These are phyloP conservation scores for Schizothorax lantsangensis DNA, from an alignment of 2,797 vertebrate genomes.

Conservation along the genomic window DNA sequence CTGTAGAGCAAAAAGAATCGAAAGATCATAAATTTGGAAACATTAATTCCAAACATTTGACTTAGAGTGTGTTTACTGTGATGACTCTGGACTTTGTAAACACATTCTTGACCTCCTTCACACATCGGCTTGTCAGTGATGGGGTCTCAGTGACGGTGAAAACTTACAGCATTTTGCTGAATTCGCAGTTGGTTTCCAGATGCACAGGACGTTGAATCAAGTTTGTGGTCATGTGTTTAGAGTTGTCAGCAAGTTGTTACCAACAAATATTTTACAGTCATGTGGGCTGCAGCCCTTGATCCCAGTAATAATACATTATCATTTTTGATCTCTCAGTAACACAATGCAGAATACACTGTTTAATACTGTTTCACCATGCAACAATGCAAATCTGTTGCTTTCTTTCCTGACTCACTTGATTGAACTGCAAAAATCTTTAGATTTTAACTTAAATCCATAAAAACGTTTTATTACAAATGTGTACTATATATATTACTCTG, in stretches of 20 bases:
- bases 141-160: not conserved
- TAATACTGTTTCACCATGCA: not conserved
- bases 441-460: no score
- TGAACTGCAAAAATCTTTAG: no score
- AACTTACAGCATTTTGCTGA: constrained; percentile 1
- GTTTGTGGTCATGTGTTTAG: constrained; percentile 15
- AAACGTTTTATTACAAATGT: no score
- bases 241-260: constrained; percentile 29
- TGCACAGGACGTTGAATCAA: constrained; percentile 10
- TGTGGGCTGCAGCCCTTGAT: constrained; percentile 10
- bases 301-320: constrained; percentile 13
- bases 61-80: not conserved
- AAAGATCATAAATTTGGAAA: not conserved
- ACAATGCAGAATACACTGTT: not conserved
- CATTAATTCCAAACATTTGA: not conserved
- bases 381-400: not conserved
- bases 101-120: constrained; percentile 18
- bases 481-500: not conserved
- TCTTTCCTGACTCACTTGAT: not conserved
- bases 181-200: constrained; percentile 21
- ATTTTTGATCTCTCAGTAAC: constrained; percentile 16
- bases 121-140: constrained; percentile 12
- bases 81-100: not conserved
- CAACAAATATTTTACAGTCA: constrained; percentile 13
- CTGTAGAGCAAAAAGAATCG: not conserved